phyloP scores from a whole-genome alignment of 2,888 invertebrate species.

The Drosophila subquinaria region DNA sequence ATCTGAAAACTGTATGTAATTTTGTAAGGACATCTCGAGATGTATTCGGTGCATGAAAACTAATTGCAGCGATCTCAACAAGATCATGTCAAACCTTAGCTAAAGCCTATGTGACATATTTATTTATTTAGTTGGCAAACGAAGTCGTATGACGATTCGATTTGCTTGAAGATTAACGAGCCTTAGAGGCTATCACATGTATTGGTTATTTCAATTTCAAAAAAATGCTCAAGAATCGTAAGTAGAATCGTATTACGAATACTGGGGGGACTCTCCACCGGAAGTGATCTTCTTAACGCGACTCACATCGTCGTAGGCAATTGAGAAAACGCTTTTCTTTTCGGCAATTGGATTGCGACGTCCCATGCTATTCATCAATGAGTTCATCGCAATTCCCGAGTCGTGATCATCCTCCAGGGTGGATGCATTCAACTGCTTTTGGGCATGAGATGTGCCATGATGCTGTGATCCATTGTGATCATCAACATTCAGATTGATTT shows the following conservation, averaged over 20 bases:
- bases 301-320: conserved; percentile 94
- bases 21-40: conserved; percentile 20
- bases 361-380: conserved; percentile 87
- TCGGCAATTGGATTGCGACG: conserved; percentile 91
- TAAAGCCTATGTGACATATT: conserved; percentile 15
- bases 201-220: conserved; percentile 39
- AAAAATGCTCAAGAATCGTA: conserved; percentile 29
- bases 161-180: conserved; percentile 61
- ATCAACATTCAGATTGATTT: conserved; percentile 80
- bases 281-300: conserved; percentile 93
- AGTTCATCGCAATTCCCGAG: conserved; percentile 92
- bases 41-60: conserved; percentile 49
- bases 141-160: conserved; percentile 43
- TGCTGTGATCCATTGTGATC: conserved; percentile 71
- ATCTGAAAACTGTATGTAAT: conserved; percentile 7
- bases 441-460: conserved; percentile 77
- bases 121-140: conserved; percentile 22
- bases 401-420: conserved; percentile 90
- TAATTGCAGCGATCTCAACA: conserved; percentile 47
- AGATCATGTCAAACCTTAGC: conserved; percentile 10
- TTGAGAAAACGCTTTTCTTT: conserved; percentile 96
- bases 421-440: conserved; percentile 87
- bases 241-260: conserved; percentile 77
- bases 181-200: conserved; percentile 79
- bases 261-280: conserved; percentile 92